Evolutionary conservation across 2,888 invertebrate species (phyloP).

Genomic region (Bembecia ichneumoniformis): DNA sequence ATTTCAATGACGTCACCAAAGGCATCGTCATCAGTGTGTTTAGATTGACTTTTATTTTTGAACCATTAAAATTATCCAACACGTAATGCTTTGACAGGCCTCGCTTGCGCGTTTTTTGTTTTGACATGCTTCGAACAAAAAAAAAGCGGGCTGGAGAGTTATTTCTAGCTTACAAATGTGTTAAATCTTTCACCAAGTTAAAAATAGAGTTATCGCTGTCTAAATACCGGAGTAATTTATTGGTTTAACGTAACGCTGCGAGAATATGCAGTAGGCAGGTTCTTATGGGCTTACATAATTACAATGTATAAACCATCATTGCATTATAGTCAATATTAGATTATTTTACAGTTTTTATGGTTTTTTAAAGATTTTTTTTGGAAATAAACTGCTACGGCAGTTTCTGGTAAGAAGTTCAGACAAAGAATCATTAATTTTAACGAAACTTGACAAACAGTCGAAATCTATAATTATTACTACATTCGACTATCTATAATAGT

Average conservation of each 20-base stretch:
- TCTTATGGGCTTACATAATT: no score
- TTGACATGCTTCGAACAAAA: background rate
- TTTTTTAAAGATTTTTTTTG: no score
- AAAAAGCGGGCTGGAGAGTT: background rate
- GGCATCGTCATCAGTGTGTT: background rate
- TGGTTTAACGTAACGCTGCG: background rate
- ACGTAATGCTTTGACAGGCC: background rate
- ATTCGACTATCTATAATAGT: no score
- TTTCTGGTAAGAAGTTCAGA: no score
- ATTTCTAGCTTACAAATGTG: background rate
- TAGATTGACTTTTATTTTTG: background rate
- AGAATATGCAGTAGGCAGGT: no score
- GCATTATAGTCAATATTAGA: no score
- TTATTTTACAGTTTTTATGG: no score
- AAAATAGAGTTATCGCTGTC: background rate
- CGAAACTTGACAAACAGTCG: no score
- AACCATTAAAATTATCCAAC: background rate
- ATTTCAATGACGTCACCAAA: background rate
- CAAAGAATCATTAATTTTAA: no score
- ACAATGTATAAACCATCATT: no score
- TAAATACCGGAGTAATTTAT: background rate
- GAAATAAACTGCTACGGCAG: no score
- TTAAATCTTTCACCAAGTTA: background rate
- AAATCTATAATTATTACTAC: no score
- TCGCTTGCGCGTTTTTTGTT: background rate